Conservation (phyloP, 1,140 invertebrate species). For the Atopsyche davidsoni region DNA sequence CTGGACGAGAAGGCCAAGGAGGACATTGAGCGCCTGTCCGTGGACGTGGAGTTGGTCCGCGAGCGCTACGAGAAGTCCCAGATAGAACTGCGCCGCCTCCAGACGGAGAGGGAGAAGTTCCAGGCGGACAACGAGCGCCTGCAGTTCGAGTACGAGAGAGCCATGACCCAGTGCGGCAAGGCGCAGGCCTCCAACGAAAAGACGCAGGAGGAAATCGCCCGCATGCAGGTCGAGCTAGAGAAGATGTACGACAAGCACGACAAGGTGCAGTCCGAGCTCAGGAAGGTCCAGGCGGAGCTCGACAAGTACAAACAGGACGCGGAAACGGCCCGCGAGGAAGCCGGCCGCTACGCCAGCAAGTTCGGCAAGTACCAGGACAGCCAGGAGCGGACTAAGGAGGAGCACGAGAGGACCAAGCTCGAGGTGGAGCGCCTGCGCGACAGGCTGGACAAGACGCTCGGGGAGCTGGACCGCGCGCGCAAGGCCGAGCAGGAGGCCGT, state of each 20-base stretch:
- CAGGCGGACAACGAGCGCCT: constrained; percentile 77
- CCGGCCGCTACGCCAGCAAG: constrained; percentile 66
- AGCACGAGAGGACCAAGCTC: constrained; percentile 71
- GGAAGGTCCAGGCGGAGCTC: constrained; percentile 71
- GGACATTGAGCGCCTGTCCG: constrained; percentile 70
- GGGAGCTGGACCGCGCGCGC: constrained; percentile 68
- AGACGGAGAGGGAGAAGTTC: constrained; percentile 80
- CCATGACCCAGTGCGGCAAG: constrained; percentile 76
- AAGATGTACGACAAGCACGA: constrained; percentile 89
- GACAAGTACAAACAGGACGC: constrained; percentile 64
- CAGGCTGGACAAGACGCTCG: constrained; percentile 71
- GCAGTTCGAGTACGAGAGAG: constrained; percentile 76
- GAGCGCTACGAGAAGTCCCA: constrained; percentile 85
- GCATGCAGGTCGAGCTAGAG: constrained; percentile 80
- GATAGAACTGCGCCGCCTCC: constrained; percentile 71
- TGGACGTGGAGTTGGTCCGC: constrained; percentile 79
- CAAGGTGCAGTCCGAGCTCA: constrained; percentile 71
- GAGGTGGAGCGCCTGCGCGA: constrained; percentile 79
- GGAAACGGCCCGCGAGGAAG: constrained; percentile 63
- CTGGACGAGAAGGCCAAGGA: constrained; percentile 87
- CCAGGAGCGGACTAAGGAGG: constrained; percentile 74
- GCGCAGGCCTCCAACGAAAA: constrained; percentile 78
- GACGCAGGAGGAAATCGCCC: constrained; percentile 79
- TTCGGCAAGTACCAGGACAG: constrained; percentile 74
- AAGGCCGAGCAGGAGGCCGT: constrained; percentile 62